These are phyloP conservation scores for Kradibia gibbosae DNA, from an alignment of 1,140 invertebrate species.

Conservation along the genomic window DNA sequence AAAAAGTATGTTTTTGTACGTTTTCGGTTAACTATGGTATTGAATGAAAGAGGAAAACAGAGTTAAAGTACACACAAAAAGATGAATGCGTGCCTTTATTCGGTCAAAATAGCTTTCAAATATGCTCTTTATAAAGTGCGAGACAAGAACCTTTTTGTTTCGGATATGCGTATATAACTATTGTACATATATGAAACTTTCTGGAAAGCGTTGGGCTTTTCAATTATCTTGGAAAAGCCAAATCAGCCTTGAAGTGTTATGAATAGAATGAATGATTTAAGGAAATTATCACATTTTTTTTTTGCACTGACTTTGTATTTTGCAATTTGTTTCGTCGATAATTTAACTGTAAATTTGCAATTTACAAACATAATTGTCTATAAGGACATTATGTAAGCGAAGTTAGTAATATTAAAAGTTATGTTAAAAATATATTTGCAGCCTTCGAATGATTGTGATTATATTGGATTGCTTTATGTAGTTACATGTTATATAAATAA, in stretches of 20 bases:
- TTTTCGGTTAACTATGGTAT: background rate
- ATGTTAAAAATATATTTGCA: background rate
- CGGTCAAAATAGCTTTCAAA: conserved; percentile 36
- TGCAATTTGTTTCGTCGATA: conserved; percentile 13
- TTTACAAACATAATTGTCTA: conserved; percentile 1
- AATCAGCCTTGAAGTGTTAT: conserved; percentile 37
- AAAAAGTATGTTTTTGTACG: conserved; percentile 13
- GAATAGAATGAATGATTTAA: background rate
- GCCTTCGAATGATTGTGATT: background rate
- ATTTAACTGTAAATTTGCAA: conserved; percentile 23
- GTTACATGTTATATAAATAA: background rate
- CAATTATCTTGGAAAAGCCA: conserved; percentile 14
- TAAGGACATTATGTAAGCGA: background rate
- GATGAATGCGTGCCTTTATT: conserved; percentile 45
- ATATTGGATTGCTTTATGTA: background rate
- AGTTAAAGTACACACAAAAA: background rate
- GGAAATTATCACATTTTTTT: conserved; percentile 11
- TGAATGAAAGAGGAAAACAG: background rate
- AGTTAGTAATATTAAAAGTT: background rate
- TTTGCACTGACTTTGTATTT: background rate
- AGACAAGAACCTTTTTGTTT: conserved; percentile 13
- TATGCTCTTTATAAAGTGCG: conserved; percentile 29
- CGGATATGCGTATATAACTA: background rate
- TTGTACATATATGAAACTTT: conserved; percentile 29
- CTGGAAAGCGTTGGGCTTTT: conserved; percentile 11